Base-by-base conservation (phyloP, 2,888 invertebrate genomes). In the Trilocha varians region DNA sequence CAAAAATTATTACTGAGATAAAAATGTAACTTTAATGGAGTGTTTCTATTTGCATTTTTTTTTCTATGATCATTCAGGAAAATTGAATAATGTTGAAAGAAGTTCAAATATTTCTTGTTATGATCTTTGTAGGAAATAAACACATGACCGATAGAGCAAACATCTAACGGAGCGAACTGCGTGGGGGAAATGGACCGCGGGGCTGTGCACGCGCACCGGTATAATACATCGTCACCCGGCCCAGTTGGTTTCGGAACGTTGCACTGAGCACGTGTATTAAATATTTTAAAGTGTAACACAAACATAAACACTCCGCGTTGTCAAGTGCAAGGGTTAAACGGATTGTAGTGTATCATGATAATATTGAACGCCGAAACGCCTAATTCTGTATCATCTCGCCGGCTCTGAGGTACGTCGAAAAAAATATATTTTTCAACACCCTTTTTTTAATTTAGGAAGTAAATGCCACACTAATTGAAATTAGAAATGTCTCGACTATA, bases 111-210 rank as follows among this genome's bases (percentile, higher is more conserved):
- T 14, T 16, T 33, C 16, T 18, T 11, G 34, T 35, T 35, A 38
- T 42, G 32, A 39, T 32, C 38, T 18, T 42, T 17, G 42, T 32
- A 63, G 11, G 25, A 25, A 25, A 25, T 25, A 25, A 25, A 25
- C 25, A 57, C 58, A 53, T 50, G 63, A 62, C 66, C 62, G 66
- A 73, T 63, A 70, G 64, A 63, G 65, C 64, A 67, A 69, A 66
- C 64, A 65, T 80, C 78, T 82, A 83, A 80, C 80, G 79, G 78
- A 68, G 73, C 72, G 71, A 68, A 72, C 65, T 69, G 83, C 82
- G 84, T 83, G 84, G 84, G 84, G 84, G 84, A 83, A 85, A 80
- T 84, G 83, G 79, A 74, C 78, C 76, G 79, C 67, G 74, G 71
- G 70, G 67, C 72, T 77, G 80, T 69, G 79, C 77, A 69, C 72